These are phyloP conservation scores for Prochilodus magdalenae DNA, from an alignment of 2,113 vertebrate genomes.

Conservation along the genomic window DNA sequence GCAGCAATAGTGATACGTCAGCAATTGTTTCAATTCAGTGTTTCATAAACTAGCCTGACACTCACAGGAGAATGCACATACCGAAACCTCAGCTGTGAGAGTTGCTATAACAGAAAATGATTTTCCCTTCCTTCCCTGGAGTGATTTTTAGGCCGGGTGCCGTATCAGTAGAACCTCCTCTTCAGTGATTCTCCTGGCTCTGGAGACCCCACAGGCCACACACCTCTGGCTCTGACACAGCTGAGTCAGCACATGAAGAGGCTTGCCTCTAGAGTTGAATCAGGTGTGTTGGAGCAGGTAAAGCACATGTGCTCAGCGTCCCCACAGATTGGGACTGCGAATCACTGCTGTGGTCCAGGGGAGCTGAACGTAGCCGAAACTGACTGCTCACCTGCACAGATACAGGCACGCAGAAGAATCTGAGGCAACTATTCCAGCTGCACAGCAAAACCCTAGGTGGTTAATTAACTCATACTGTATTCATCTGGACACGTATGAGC, in stretches of 20 bases:
- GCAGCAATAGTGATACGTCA: too few species aligned
- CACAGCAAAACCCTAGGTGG: neutral
- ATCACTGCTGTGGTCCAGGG: neutral
- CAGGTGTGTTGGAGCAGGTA: conserved; percentile 25
- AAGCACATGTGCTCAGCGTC: neutral
- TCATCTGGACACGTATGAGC: neutral
- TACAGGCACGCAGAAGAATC: neutral
- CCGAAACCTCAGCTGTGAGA: neutral
- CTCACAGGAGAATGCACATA: neutral
- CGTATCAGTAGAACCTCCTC: neutral
- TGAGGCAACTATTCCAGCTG: neutral
- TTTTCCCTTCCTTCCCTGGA: conserved; percentile 3
- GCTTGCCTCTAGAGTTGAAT: neutral
- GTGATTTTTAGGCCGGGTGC: neutral
- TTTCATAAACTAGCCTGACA: too few species aligned
- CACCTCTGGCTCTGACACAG: neutral
- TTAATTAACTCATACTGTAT: neutral
- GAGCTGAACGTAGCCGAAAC: neutral
- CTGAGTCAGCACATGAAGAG: neutral
- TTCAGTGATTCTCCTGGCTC: neutral
- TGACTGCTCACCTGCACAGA: conserved; percentile 2
- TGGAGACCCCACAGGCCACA: neutral
- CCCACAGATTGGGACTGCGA: neutral
- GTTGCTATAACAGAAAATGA: neutral
- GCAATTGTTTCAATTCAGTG: too few species aligned